Base-by-base conservation (phyloP, 1,140 invertebrate genomes). In the Drosophila serrata region DNA sequence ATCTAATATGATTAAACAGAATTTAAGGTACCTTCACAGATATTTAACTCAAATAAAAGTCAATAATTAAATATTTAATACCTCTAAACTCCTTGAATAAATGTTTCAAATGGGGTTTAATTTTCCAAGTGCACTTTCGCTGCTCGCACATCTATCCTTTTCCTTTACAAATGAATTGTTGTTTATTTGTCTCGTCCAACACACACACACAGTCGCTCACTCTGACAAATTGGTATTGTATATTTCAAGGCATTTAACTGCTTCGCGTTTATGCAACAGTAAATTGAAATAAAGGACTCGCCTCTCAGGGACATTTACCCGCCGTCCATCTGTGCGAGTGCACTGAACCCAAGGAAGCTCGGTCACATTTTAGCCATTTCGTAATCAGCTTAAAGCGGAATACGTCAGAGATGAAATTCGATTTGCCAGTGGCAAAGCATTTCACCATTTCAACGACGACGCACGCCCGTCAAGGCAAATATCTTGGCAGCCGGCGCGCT, bases 231-330 rank as follows among this genome's bases (percentile, higher is more conserved):
- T 29, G 62, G 42, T 24, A 35, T 61, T 69, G 74, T 61, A 56
- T 86, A 70, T 81, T 75, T 78, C 67, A 78, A 70, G 78, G 56
- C 81, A 84, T 78, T 85, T 81, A 75, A 79, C 58, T 70, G 80
- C 62, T 65, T 43, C 70, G 65, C 75, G 76, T 49, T 77, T 80
- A 79, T 80, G 82, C 84, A 77, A 73, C 67, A 80, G 56, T 80
- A 73, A 88, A 88, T 87, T 87, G 72, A 84, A 67, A 87, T 87
- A 88, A 88, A 88, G 64, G 75, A 60, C 46, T 46, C 46, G 53
- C 31, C 45, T 57, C 39, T 11, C 24, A 24, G 13, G 19, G 17
- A 74, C 37, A 59, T 42, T 49, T 27, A n/a, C n/a, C n/a, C n/a
- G 17, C 29, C 35, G 1, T n/a, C 7, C 19, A 17, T 55, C 35